A percentile compares a stretch with the other conserved stretches of the same genome.
phyloP scores from a whole-genome alignment of 2,797 vertebrate species.

The Choloepus didactylus region DNA sequence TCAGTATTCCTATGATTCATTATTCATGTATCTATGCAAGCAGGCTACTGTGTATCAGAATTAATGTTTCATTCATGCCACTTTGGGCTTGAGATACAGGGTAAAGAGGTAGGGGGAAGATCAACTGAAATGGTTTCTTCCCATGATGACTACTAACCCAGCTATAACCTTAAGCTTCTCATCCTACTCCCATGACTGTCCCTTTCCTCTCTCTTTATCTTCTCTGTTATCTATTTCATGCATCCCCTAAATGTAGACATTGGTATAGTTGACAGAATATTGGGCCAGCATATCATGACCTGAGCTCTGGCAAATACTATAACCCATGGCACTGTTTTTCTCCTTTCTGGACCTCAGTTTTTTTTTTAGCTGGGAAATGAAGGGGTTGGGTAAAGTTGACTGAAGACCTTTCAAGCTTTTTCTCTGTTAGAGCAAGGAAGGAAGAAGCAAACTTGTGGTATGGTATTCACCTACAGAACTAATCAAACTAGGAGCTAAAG shows the following conservation, averaged over 20 bases:
- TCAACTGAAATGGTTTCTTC: not conserved
- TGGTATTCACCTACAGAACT: not conserved
- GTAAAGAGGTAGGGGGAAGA: not conserved
- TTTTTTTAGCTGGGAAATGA: not conserved
- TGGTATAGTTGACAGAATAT: not conserved
- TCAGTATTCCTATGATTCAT: not conserved
- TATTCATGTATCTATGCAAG: not conserved
- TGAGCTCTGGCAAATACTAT: not conserved
- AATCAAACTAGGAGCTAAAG: not conserved
- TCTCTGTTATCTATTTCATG: not conserved
- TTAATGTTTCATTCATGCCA: not conserved
- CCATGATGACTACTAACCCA: not conserved
- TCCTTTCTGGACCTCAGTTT: not conserved
- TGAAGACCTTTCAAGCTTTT: not conserved
- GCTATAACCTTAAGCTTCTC: not conserved
- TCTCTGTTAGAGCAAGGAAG: not conserved
- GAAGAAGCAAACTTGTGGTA: not conserved
- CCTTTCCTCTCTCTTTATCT: not conserved
- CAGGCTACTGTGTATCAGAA: not conserved
- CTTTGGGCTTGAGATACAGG: not conserved
- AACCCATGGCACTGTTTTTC: not conserved
- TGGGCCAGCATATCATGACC: not conserved
- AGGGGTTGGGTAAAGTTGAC: not conserved
- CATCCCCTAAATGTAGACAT: not conserved
- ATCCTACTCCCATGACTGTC: not conserved